phyloP scores from a whole-genome alignment of 2,888 invertebrate species.

The Aquatica leii region DNA sequence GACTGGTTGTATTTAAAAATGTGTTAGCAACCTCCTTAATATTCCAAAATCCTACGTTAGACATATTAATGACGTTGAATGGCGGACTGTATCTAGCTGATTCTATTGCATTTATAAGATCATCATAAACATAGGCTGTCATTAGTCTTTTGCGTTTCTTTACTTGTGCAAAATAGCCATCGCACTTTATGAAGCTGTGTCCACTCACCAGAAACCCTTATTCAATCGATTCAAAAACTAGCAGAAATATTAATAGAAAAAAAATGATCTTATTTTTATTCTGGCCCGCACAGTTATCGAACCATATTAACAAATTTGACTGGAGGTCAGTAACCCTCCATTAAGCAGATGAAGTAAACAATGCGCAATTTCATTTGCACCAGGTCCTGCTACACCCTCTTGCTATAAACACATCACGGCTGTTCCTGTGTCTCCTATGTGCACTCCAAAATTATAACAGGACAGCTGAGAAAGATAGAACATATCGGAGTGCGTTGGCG shows the following conservation, averaged over 20 bases:
- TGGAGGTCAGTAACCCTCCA: neutral
- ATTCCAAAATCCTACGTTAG: no score
- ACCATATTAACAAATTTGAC: neutral
- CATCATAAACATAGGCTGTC: no score
- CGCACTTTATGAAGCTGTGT: neutral
- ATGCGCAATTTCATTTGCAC: neutral
- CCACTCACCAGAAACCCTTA: neutral
- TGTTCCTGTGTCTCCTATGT: neutral
- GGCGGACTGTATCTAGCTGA: no score
- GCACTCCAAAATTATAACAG: no score
- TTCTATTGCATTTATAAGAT: no score
- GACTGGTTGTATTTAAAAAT: no score
- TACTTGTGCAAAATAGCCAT: no score
- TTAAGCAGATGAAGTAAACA: neutral
- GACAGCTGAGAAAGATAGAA: neutral
- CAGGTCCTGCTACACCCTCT: neutral
- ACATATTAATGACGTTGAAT: no score
- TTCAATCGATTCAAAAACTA: neutral
- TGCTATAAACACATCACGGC: neutral
- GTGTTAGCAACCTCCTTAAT: no score
- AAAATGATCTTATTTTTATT: neutral
- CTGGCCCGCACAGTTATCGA: neutral
- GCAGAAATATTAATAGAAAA: neutral
- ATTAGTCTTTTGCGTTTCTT: no score
- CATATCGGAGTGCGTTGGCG: neutral